Base-by-base conservation (phyloP, 1,140 invertebrate genomes). In the Pissodes strobi region DNA sequence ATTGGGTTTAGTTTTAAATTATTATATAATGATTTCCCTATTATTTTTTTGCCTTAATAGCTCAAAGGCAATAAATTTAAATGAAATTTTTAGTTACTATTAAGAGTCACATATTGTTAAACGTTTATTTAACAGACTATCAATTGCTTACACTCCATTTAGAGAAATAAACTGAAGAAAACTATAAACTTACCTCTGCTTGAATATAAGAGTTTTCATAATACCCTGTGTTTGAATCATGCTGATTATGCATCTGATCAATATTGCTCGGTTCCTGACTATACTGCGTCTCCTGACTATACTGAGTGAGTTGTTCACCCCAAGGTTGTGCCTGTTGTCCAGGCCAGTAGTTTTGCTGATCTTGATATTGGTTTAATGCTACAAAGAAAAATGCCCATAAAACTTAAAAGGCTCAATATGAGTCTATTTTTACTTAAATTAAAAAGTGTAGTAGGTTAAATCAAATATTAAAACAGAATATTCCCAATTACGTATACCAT, bases 121-220 rank as follows among this genome's bases (percentile, higher is more conserved):
- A n/a, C n/a, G n/a, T n/a, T n/a, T n/a, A n/a, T n/a, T n/a, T n/a
- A n/a, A n/a, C n/a, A n/a, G n/a, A n/a, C n/a, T n/a, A 45, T 45
- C 10, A 12, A 27, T 13, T 17, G 22, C 25, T 49, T 49, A 27
- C 21, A 25, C 21, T 13, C n/a, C 13, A 22, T 25, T 27, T 22
- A n/a, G 1, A 48, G 19, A 23, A 52, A 2, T 19, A n/a, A 9
- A 37, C 5, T 1, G 9, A 27, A 13, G 9, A 6, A 8, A 49
- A 19, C 4, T 19, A 27, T 12, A 3, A 17, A 64, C 70, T 55
- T 51, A 71, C 70, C 70, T 71, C 66, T 38, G n/a, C 17, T 41
- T 67, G 57, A 69, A 57, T 61, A 53, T 66, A 73, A 46, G 68
- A 69, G 27, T 22, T 64, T 46, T 70, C 73, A 52, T 72, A 76